These are phyloP conservation scores for Semicossyphus pulcher DNA, from an alignment of 2,113 vertebrate species.

Conservation along the genomic window DNA sequence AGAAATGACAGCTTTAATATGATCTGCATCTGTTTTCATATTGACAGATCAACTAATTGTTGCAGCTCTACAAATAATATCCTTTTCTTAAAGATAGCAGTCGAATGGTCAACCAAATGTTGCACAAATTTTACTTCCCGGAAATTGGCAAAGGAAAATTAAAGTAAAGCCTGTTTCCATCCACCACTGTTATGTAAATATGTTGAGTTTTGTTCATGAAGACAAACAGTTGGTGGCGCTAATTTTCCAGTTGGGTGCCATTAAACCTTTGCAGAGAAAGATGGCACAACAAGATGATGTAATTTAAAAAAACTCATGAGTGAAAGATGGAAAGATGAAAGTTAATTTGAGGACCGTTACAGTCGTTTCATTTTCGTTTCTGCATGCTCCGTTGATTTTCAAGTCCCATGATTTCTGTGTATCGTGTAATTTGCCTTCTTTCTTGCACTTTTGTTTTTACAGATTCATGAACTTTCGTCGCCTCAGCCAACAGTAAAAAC, in stretches of 20 bases:
- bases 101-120: too few species aligned
- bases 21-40: too few species aligned
- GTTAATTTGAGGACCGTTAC: not conserved
- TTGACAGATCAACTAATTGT: too few species aligned
- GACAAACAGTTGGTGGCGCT: not conserved
- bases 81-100: too few species aligned
- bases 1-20: too few species aligned
- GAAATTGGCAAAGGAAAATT: not conserved
- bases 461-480: not conserved
- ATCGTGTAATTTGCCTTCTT: too few species aligned
- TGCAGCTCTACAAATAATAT: too few species aligned
- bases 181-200: not conserved
- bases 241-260: not conserved
- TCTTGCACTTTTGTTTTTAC: not conserved
- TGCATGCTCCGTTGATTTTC: too few species aligned
- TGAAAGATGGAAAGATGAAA: too few species aligned
- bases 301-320: not conserved
- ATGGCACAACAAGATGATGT: not conserved
- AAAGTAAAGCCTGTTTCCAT: not conserved
- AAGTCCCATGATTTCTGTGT: too few species aligned
- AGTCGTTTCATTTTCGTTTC: too few species aligned
- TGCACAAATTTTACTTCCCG: too few species aligned
- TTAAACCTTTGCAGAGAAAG: not conserved
- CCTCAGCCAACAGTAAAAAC: not conserved
- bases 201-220: not conserved